phyloP scores from a whole-genome alignment of 2,888 invertebrate species.

The Mantis religiosa region DNA sequence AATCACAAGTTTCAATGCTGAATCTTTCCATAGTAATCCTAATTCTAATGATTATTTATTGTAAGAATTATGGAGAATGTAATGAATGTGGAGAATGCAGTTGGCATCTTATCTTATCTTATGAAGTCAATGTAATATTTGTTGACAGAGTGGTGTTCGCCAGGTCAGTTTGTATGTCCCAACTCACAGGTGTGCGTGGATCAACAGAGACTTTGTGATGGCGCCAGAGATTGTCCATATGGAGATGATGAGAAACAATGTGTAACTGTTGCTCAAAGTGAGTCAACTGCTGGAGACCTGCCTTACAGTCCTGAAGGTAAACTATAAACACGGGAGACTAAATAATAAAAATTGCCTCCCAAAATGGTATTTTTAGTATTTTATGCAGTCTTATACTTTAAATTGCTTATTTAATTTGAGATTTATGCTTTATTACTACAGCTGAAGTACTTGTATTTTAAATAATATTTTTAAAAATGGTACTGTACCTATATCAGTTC shows the following conservation, averaged over 20 bases:
- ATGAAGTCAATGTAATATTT: too few species aligned
- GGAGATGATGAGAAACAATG: constrained; percentile 76
- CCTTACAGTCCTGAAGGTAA: constrained; percentile 60
- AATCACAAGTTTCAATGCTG: too few species aligned
- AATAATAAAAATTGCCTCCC: too few species aligned
- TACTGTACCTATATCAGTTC: too few species aligned
- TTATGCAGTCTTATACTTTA: background rate
- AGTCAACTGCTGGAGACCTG: constrained; percentile 54
- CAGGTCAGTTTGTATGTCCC: constrained; percentile 69
- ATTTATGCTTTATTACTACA: too few species aligned
- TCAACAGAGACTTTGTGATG: constrained; percentile 63
- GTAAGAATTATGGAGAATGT: too few species aligned
- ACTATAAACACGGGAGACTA: background rate
- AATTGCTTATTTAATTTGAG: background rate
- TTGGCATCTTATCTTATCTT: too few species aligned
- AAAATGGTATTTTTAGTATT: background rate
- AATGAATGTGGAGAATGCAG: too few species aligned
- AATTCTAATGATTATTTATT: too few species aligned
- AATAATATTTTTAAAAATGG: too few species aligned
- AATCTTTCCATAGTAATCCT: too few species aligned
- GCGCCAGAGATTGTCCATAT: constrained; percentile 63
- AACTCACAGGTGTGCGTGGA: constrained; percentile 68
- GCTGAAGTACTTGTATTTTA: too few species aligned
- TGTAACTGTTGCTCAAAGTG: constrained; percentile 57
- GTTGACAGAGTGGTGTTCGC: constrained; percentile 65